Conservation (phyloP, 2,797 vertebrate species). For the Fundulus diaphanus region DNA sequence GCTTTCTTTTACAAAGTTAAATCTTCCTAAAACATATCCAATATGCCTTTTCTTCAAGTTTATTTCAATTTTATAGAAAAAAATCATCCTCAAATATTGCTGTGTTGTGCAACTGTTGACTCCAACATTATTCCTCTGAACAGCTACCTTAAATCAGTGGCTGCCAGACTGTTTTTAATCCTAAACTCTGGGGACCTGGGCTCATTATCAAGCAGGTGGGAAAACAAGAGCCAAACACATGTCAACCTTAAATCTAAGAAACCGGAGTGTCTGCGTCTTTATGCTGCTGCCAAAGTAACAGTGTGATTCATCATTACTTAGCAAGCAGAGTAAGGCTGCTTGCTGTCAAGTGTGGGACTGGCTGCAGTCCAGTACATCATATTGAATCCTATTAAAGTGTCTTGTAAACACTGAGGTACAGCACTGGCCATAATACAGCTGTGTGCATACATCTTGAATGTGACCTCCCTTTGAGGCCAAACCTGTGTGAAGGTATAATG, state of each 20-base stretch:
- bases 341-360: constrained; percentile 59
- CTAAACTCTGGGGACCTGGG: constrained; percentile 36
- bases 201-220: constrained; percentile 64
- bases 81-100: neutral
- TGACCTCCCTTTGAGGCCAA: constrained; percentile 41
- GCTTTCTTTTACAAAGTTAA: constrained; percentile 29
- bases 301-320: constrained; percentile 62
- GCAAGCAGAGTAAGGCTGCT: constrained; percentile 51
- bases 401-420: constrained; percentile 40
- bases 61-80: constrained; percentile 10
- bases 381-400: constrained; percentile 68
- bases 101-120: constrained; percentile 32
- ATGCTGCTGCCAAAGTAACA: constrained; percentile 61
- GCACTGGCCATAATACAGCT: constrained; percentile 26
- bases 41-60: constrained; percentile 1
- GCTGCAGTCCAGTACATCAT: constrained; percentile 63
- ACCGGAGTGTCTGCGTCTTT: constrained; percentile 52
- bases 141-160: constrained; percentile 26
- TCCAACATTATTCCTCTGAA: constrained; percentile 20
- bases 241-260: constrained; percentile 54
- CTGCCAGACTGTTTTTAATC: constrained; percentile 46
- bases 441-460: constrained; percentile 46
- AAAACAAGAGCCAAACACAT: constrained; percentile 46
- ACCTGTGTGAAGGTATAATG: constrained; percentile 29
- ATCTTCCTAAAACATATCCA: constrained; percentile 19